phyloP scores from a whole-genome alignment of 2,797 vertebrate species.

The Phrynocephalus guinanensis region DNA sequence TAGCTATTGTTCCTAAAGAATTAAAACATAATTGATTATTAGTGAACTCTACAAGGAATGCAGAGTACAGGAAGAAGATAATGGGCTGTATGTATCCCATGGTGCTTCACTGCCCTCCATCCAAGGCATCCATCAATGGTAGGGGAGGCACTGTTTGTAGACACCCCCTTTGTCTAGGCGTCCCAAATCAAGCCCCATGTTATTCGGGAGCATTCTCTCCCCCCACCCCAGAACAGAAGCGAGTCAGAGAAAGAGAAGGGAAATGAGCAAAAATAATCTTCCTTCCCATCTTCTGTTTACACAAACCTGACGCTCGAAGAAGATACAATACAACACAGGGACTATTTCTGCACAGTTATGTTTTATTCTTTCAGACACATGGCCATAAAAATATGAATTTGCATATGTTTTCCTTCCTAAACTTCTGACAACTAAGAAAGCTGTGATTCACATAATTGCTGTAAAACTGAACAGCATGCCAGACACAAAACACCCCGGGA shows the following conservation, averaged over 20 bases:
- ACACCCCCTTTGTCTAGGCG: not conserved
- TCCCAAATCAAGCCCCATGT: no score
- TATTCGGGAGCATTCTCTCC: not conserved
- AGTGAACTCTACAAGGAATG: not conserved
- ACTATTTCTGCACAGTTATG: not conserved
- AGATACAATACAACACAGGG: not conserved
- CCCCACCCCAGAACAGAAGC: no score
- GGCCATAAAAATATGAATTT: not conserved
- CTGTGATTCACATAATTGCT: not conserved
- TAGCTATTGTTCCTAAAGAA: constrained; percentile 88
- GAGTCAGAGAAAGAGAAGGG: not conserved
- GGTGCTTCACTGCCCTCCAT: not conserved
- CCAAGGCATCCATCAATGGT: not conserved
- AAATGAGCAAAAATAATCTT: not conserved
- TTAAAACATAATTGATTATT: constrained; percentile 31
- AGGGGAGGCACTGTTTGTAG: not conserved
- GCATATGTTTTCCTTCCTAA: not conserved
- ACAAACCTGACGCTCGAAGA: not conserved
- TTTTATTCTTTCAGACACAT: not conserved
- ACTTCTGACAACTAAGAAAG: not conserved
- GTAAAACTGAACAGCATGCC: not conserved
- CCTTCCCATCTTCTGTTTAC: not conserved
- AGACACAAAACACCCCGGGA: not conserved
- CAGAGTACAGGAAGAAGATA: not conserved
- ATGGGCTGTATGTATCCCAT: not conserved